Conservation (phyloP, 2,113 vertebrate genomes). For the Aramus guarauna region DNA sequence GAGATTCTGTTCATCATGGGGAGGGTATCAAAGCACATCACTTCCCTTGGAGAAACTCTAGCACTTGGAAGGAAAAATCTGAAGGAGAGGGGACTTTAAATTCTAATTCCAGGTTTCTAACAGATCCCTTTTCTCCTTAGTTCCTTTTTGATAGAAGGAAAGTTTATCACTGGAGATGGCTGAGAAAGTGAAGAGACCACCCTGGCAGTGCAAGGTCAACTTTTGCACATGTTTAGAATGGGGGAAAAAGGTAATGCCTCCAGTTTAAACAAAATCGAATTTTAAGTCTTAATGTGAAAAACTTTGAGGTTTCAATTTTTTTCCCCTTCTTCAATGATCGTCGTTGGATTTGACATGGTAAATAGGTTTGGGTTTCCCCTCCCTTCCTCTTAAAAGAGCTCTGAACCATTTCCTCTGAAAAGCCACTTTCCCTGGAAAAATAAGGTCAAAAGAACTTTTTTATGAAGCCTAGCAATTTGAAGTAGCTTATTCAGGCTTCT, state of each 20-base stretch:
- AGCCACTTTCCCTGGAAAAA: not conserved
- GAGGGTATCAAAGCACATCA: not conserved
- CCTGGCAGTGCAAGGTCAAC: not conserved
- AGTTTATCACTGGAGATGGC: not conserved
- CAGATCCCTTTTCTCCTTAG: not conserved
- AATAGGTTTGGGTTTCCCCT: not conserved
- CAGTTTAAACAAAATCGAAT: not conserved
- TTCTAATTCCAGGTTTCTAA: not conserved
- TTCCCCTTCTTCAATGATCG: not conserved
- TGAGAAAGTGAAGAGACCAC: not conserved
- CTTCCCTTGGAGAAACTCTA: not conserved
- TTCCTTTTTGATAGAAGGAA: not conserved
- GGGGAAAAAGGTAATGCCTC: not conserved
- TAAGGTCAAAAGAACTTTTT: not conserved
- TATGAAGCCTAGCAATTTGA: not conserved
- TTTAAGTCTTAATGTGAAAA: not conserved
- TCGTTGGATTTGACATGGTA: accelerated
- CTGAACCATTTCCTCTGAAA: not conserved
- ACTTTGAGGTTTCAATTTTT: not conserved
- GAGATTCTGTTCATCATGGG: not conserved
- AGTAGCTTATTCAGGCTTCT: not conserved
- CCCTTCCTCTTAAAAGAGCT: not conserved
- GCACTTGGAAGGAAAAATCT: not conserved
- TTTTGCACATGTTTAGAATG: accelerated
- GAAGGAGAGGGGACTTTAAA: not conserved